phyloP scores from a whole-genome alignment of 2,113 vertebrate species.

The Lepisosteus osseus region DNA sequence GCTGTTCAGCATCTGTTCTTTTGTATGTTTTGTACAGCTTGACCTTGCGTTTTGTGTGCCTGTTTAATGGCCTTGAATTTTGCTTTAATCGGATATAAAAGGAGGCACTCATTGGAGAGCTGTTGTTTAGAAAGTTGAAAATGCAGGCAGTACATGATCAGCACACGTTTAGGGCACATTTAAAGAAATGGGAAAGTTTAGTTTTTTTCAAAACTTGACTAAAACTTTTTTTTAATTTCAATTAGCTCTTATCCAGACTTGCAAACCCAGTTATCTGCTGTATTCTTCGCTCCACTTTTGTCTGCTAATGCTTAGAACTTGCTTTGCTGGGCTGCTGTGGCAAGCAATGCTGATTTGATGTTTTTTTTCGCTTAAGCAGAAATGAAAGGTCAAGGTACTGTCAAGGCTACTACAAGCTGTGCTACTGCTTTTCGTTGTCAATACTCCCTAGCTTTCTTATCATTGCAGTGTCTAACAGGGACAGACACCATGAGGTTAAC shows the following conservation, averaged over 20 bases:
- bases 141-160: constrained; percentile 44
- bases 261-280: constrained; percentile 60
- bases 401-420: constrained; percentile 43
- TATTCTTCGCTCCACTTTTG: constrained; percentile 31
- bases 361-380: constrained; percentile 45
- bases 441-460: constrained; percentile 34
- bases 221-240: constrained; percentile 43
- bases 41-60: constrained; percentile 66
- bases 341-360: constrained; percentile 46
- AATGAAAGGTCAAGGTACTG: constrained; percentile 42
- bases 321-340: constrained; percentile 36
- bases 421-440: constrained; percentile 23
- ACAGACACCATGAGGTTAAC: not conserved
- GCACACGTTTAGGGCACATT: constrained; percentile 10
- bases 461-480: not conserved
- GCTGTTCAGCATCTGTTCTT: constrained; percentile 40
- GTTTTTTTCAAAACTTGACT: constrained; percentile 28
- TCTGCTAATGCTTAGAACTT: constrained; percentile 57
- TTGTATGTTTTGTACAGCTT: constrained; percentile 49
- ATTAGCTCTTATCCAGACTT: constrained; percentile 46
- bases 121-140: constrained; percentile 41
- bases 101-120: constrained; percentile 26
- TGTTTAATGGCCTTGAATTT: constrained; percentile 66
- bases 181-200: not conserved
- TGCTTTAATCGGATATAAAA: constrained; percentile 66